A percentile compares a stretch with the other conserved stretches of the same genome.
phyloP scores from a whole-genome alignment of 2,888 invertebrate genomes.

The Branchellion lobata region DNA sequence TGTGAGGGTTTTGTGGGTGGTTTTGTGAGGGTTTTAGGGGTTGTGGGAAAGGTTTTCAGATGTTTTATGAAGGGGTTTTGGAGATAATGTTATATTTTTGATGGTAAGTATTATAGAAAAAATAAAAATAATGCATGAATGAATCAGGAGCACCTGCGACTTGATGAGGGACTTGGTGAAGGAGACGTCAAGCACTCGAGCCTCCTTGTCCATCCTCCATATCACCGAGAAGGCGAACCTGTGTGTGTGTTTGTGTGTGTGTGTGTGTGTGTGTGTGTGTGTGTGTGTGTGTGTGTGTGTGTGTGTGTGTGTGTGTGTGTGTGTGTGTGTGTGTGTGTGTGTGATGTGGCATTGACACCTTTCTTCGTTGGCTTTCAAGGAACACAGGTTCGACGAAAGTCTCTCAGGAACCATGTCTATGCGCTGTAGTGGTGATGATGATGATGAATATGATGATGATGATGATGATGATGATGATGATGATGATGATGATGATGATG shows the following conservation, averaged over 20 bases:
- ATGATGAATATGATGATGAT: neutral
- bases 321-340: neutral
- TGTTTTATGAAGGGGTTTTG: too few relatives aligned
- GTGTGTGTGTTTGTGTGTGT: neutral
- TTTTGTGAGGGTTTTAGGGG: neutral
- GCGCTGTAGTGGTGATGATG: constrained; percentile 55
- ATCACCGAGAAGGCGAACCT: constrained; percentile 89
- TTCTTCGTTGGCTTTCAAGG: constrained; percentile 76
- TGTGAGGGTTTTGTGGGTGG: too few relatives aligned
- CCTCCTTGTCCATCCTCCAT: constrained; percentile 86
- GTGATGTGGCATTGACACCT: too few relatives aligned
- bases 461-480: neutral
- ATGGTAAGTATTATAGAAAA: too few relatives aligned
- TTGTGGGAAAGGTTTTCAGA: too few relatives aligned
- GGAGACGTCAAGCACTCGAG: constrained; percentile 73
- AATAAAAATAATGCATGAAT: too few relatives aligned
- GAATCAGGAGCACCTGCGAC: constrained; percentile 59
- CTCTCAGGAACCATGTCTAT: constrained; percentile 71
- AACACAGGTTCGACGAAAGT: constrained; percentile 92
- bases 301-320: constrained; percentile 47
- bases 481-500: neutral
- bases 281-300: neutral
- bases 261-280: constrained; percentile 47
- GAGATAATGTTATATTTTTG: too few relatives aligned
- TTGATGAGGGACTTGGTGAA: constrained; percentile 91